Conservation (phyloP, 2,888 invertebrate species). For the Neoaliturus tenellus region DNA sequence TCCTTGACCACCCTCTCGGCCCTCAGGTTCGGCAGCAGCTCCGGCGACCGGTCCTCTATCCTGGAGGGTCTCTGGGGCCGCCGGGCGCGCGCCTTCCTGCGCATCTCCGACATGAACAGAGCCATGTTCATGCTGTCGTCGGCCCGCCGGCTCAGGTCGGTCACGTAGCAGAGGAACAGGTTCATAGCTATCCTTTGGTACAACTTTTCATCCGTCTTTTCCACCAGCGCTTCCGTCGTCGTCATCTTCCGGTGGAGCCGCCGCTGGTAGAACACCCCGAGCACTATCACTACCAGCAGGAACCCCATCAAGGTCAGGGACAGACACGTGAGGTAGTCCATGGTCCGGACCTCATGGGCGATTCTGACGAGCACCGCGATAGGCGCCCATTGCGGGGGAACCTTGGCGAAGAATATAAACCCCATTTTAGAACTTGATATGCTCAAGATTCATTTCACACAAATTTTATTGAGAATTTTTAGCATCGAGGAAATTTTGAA, state of each 20-base stretch:
- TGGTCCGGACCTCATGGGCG: not conserved
- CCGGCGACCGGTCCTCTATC: conserved; percentile 35
- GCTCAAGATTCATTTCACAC: too few species aligned
- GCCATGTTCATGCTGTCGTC: conserved; percentile 42
- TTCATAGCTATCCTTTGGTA: not conserved
- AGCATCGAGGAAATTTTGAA: too few species aligned
- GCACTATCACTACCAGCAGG: not conserved
- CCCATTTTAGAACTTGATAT: too few species aligned
- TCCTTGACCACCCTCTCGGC: conserved; percentile 29
- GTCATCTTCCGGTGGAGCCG: not conserved
- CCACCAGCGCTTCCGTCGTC: not conserved
- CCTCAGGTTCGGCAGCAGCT: conserved; percentile 21
- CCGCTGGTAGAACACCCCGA: not conserved
- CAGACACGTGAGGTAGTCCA: not conserved
- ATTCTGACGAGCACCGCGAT: not conserved
- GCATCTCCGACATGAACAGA: conserved; percentile 44
- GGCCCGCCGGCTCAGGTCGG: not conserved
- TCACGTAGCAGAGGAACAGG: not conserved
- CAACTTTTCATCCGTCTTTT: not conserved
- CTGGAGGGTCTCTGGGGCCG: conserved; percentile 11
- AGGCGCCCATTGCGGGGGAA: not conserved
- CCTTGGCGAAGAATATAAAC: too few species aligned
- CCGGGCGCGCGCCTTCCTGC: conserved; percentile 13
- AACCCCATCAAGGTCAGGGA: not conserved
- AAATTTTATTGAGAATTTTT: not conserved